Evolutionary conservation across 2,888 invertebrate genomes (phyloP).

Genomic region (Drosophila kanekoi): DNA sequence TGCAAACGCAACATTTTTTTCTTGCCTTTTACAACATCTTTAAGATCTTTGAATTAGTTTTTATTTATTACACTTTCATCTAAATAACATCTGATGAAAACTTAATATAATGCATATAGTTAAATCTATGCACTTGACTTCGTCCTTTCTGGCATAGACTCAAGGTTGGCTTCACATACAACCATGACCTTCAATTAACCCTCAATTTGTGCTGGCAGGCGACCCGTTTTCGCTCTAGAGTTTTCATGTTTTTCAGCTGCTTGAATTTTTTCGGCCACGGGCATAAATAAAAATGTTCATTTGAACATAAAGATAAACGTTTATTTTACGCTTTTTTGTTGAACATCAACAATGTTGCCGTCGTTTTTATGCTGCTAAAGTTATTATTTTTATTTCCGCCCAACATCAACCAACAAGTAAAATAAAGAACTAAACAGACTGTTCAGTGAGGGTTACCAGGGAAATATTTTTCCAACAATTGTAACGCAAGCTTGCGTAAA

Average conservation of each 20-base stretch:
- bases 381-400: conserved; percentile 35
- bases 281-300: conserved; percentile 79
- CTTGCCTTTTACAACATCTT: too few relatives aligned
- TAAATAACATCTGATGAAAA: too few relatives aligned
- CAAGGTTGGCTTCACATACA: conserved; percentile 32
- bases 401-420: conserved; percentile 71
- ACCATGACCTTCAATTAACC: conserved; percentile 75
- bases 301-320: conserved; percentile 77
- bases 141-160: conserved; percentile 9
- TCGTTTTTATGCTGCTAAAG: conserved; percentile 16
- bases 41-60: too few relatives aligned
- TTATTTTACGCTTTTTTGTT: conserved; percentile 28
- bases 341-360: conserved; percentile 43
- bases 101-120: too few relatives aligned
- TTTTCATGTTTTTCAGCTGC: conserved; percentile 58
- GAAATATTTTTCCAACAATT: too few relatives aligned
- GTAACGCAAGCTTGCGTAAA: too few relatives aligned
- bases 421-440: conserved; percentile 49
- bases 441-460: not conserved
- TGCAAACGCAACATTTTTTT: too few relatives aligned
- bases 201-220: conserved; percentile 50
- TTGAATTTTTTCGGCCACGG: conserved; percentile 66
- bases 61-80: too few relatives aligned
- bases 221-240: not conserved
- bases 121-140: conserved; percentile 17